Base-by-base conservation (phyloP, 2,888 invertebrate genomes). In the Barypeithes pellucidus region DNA sequence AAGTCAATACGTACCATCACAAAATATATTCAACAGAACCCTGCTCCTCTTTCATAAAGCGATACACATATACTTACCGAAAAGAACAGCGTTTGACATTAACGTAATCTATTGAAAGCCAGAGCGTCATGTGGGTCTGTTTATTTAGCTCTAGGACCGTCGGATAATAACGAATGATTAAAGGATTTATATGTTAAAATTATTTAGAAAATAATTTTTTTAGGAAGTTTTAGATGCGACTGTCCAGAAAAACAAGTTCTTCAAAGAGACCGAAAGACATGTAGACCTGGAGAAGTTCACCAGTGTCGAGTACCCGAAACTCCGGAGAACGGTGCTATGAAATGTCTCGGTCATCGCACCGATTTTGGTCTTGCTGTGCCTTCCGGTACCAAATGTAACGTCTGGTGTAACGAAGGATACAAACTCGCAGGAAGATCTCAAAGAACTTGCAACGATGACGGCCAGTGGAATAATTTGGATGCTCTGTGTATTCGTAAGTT, bases 401-500 rank as follows among this genome's bases (percentile, higher is more conserved):
- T 88, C 73, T 86, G 87, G 82, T 89, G 89, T 79, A 85, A 86
- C 66, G 82, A 85, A 77, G 91, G 90, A 7, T 91, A 86, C 79
- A 87, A 86, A 78, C 81, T 91, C 20, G 83, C 87, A 59, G 91
- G 91, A 29, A 85, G 88, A 9, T 82, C 87, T 22, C 82, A 86
- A 24, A 85, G 88, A 63, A 85, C 84, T 73, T 91, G 91, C 77
- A 87, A 86, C 67, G 81, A 84, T 14, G 82, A 85, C 3, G 89
- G 88, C 47, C 87, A 86, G 52, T 88, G 89, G 87, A 89, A 89
- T 76, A 82, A 84, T 29, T 84, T 85, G 45, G 87, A 87, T 52
- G 87, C 88, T 54, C 80, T 81, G 72, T 91, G 91, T 80, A 76
- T 88, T 76, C 87, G 89, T 88, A 86, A 88, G 87, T 87, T 69